Evolutionary conservation across 2,113 vertebrate genomes (phyloP).

Genomic region (Orthonyx spaldingii): DNA sequence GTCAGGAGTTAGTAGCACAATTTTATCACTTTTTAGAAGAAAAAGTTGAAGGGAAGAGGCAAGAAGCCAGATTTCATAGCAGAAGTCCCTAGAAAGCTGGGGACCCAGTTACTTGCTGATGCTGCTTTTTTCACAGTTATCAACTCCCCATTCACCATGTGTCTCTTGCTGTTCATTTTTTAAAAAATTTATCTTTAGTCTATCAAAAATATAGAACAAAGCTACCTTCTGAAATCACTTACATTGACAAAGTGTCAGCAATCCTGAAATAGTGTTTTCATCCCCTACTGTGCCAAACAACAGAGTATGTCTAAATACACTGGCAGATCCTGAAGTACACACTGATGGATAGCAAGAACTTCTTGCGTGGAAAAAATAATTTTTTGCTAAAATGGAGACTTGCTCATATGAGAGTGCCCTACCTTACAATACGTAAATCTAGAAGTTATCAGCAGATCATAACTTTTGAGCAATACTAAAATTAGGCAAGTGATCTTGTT

Average conservation of each 20-base stretch:
- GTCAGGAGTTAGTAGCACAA: background rate
- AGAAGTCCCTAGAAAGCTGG: background rate
- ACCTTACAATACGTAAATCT: background rate
- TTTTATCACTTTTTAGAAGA: background rate
- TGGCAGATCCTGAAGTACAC: background rate
- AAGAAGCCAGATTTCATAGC: background rate
- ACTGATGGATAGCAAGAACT: background rate
- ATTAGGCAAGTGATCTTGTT: background rate
- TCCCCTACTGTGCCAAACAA: background rate
- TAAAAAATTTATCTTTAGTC: background rate
- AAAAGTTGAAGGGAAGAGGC: background rate
- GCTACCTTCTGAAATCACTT: conserved; percentile 10
- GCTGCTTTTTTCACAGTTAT: background rate
- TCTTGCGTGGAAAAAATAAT: background rate
- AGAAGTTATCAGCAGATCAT: background rate
- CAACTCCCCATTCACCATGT: background rate
- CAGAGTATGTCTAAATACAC: background rate
- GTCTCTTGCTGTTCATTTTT: background rate
- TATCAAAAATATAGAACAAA: conserved; percentile 16
- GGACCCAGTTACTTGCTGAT: background rate
- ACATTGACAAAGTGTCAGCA: conserved; percentile 43
- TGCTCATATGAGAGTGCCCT: background rate
- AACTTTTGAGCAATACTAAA: background rate
- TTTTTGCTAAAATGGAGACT: background rate
- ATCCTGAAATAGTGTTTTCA: conserved; percentile 28